These are phyloP conservation scores for Acipenser ruthenus DNA, from an alignment of 2,797 vertebrate genomes.

Conservation along the genomic window DNA sequence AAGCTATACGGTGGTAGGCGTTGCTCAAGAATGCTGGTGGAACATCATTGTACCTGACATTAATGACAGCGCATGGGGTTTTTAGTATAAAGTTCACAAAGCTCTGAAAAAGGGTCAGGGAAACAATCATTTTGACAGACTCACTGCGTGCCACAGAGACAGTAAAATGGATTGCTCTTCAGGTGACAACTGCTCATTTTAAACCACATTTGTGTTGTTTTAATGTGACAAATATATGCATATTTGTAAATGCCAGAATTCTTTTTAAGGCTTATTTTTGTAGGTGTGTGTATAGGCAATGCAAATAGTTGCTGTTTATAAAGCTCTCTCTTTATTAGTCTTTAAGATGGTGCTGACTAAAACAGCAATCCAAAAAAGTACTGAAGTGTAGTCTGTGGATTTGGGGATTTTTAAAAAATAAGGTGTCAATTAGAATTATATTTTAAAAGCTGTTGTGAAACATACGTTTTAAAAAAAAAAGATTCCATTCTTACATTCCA, in stretches of 20 bases:
- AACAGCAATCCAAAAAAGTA: no score
- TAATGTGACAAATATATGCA: not conserved
- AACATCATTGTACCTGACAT: not conserved
- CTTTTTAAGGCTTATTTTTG: not conserved
- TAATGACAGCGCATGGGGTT: not conserved
- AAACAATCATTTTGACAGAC: not conserved
- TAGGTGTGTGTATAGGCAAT: no score
- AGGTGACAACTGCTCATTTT: conserved; percentile 4
- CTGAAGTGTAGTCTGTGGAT: no score
- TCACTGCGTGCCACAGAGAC: not conserved
- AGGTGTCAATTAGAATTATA: no score
- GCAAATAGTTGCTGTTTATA: no score
- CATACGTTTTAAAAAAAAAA: no score
- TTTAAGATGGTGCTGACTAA: no score
- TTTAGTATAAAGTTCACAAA: conserved; percentile 1
- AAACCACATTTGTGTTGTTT: not conserved
- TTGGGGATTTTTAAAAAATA: no score
- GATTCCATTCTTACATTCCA: no score
- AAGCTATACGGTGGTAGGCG: not conserved
- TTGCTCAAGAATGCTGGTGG: not conserved
- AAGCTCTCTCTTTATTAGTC: no score
- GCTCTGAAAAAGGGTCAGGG: conserved; percentile 1
- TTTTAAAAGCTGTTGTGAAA: no score
- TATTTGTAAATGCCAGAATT: not conserved
- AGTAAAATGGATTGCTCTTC: not conserved